Percentiles rank a stretch among this genome's conserved stretches.
These are phyloP conservation scores for Plotosus lineatus DNA, from an alignment of 2,113 vertebrate genomes.

Conservation along the genomic window DNA sequence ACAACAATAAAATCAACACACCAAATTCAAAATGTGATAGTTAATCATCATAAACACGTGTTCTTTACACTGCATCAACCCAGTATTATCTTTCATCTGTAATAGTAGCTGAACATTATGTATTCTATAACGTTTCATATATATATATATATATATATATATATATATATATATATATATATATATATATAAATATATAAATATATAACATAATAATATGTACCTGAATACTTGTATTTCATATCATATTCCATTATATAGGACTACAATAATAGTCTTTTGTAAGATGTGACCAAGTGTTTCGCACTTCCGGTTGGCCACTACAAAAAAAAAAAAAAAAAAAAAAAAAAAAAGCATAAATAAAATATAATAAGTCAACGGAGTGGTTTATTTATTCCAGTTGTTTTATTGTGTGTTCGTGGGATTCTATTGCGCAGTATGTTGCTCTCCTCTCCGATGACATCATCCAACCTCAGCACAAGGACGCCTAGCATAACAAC, in stretches of 20 bases:
- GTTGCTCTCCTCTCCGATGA: not conserved
- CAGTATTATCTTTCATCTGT: not conserved
- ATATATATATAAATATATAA: too few species aligned
- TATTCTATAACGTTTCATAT: too few species aligned
- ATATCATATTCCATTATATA: too few species aligned
- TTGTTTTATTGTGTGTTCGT: not conserved
- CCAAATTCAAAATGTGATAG: not conserved
- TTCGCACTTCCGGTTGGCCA: not conserved
- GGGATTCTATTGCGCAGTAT: constrained; percentile 14
- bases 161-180: too few species aligned
- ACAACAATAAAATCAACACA: not conserved
- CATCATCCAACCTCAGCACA: constrained; percentile 7
- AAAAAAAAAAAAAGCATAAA: not conserved
- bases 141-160: not conserved
- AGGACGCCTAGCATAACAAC: not conserved
- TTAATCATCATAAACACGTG: not conserved
- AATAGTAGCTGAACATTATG: too few species aligned
- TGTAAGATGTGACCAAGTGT: not conserved
- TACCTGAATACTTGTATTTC: too few species aligned
- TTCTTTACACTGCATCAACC: not conserved
- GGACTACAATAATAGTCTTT: not conserved
- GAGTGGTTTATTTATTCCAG: too few species aligned
- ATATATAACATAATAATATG: too few species aligned
- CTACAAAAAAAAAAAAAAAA: not conserved
- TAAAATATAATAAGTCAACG: not conserved